phyloP scores from a whole-genome alignment of 2,888 invertebrate species.

The Andrena haemorrhoa region DNA sequence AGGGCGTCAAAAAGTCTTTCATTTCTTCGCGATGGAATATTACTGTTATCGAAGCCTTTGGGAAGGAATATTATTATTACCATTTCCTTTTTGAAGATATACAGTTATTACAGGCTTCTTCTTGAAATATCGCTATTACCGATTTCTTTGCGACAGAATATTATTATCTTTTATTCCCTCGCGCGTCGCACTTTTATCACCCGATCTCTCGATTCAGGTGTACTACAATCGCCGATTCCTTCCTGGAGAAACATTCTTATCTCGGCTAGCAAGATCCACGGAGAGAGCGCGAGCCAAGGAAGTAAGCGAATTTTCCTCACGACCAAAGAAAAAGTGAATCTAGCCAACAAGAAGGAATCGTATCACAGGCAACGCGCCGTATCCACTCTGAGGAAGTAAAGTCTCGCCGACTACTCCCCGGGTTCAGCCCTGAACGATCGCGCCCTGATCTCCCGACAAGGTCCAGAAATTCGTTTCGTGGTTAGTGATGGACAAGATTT shows the following conservation, averaged over 20 bases:
- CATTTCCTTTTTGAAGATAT: neutral
- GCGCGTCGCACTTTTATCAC: neutral
- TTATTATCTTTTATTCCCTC: conserved; percentile 3
- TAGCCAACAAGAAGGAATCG: conserved; percentile 43
- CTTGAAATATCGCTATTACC: neutral
- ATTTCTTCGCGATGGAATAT: neutral
- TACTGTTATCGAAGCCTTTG: neutral
- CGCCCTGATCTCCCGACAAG: conserved; percentile 40
- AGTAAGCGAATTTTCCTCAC: conserved; percentile 29
- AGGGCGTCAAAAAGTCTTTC: neutral
- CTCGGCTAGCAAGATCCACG: neutral
- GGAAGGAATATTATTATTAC: neutral
- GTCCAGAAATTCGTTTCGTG: conserved; percentile 65
- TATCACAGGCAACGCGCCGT: conserved; percentile 36
- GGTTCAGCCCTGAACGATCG: conserved; percentile 20
- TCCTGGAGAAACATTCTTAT: conserved; percentile 2
- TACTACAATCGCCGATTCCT: conserved; percentile 4
- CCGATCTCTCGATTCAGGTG: neutral
- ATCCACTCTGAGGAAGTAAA: conserved; percentile 36
- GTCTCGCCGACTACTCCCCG: conserved; percentile 39
- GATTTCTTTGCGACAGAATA: neutral
- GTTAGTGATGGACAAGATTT: conserved; percentile 70
- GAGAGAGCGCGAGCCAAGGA: neutral
- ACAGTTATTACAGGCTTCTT: neutral
- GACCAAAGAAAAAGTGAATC: conserved; percentile 45